phyloP scores from a whole-genome alignment of 1,140 invertebrate species.

The Sycobia sp. region DNA sequence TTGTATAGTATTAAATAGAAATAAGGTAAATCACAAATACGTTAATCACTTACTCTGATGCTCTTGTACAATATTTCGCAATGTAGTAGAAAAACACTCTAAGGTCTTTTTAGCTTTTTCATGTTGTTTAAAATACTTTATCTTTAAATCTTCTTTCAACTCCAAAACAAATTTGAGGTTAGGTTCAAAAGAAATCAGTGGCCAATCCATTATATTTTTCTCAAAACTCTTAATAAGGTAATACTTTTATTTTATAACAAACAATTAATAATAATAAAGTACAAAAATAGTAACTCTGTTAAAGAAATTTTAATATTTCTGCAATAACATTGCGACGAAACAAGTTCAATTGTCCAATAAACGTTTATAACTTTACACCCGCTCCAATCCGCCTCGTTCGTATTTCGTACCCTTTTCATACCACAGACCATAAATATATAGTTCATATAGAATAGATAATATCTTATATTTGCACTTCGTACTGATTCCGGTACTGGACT shows the following conservation, averaged over 20 bases:
- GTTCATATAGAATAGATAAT: too few species aligned
- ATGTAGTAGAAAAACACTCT: constrained; percentile 34
- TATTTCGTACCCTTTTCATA: too few species aligned
- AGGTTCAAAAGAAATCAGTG: constrained; percentile 25
- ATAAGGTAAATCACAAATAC: too few species aligned
- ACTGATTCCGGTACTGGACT: too few species aligned
- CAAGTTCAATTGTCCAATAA: too few species aligned
- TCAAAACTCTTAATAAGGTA: constrained; percentile 21
- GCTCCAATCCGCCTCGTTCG: too few species aligned
- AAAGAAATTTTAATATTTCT: constrained; percentile 6
- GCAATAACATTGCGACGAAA: too few species aligned
- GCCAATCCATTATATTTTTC: constrained; percentile 23
- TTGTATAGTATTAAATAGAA: constrained; percentile 19
- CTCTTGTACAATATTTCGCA: constrained; percentile 37
- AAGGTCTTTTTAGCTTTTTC: constrained; percentile 34
- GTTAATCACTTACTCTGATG: constrained; percentile 52
- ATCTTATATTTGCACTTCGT: too few species aligned
- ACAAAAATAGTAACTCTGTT: constrained; percentile 2
- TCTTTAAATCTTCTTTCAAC: constrained; percentile 29
- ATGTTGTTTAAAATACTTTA: constrained; percentile 33
- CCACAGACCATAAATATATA: too few species aligned
- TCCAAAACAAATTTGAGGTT: constrained; percentile 33
- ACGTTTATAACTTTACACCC: too few species aligned
- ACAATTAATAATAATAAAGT: not conserved
- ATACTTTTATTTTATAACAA: constrained; percentile 37